phyloP scores from a whole-genome alignment of 2,888 invertebrate species.

The Acronicta psi region DNA sequence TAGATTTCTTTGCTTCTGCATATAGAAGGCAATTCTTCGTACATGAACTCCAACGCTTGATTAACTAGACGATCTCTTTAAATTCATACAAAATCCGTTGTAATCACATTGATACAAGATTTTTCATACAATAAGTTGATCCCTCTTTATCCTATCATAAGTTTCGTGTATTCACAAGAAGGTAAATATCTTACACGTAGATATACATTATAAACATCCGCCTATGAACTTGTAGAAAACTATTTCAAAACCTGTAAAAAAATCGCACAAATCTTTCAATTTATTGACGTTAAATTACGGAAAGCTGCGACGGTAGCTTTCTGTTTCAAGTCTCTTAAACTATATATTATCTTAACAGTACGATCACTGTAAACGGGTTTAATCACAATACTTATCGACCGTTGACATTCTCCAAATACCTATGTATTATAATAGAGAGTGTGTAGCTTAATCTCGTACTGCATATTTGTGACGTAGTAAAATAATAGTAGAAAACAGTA shows the following conservation, averaged over 20 bases:
- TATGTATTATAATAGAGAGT: slow-evolving; percentile 66
- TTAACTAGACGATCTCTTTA: slow-evolving; percentile 36
- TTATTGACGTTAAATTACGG: slow-evolving; percentile 58
- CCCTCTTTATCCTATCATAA: slow-evolving; percentile 83
- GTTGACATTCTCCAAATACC: slow-evolving; percentile 69
- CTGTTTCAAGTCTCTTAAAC: slow-evolving; percentile 61
- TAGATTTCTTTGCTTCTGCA: slow-evolving; percentile 72
- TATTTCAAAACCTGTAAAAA: slow-evolving; percentile 86
- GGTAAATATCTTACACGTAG: slow-evolving; percentile 63
- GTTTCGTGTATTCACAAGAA: slow-evolving; percentile 72
- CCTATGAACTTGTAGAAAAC: slow-evolving; percentile 71
- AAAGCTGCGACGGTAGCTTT: slow-evolving; percentile 73
- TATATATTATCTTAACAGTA: slow-evolving; percentile 66
- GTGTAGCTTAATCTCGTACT: slow-evolving; percentile 64
- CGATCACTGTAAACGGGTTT: slow-evolving; percentile 68
- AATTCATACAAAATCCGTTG: slow-evolving; percentile 53
- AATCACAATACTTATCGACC: slow-evolving; percentile 76
- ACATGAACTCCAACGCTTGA: slow-evolving; percentile 32
- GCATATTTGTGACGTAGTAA: slow-evolving; percentile 70
- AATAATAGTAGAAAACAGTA: slow-evolving; percentile 68
- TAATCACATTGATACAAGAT: slow-evolving; percentile 56
- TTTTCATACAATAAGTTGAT: slow-evolving; percentile 75
- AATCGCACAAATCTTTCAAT: slow-evolving; percentile 65
- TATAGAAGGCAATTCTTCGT: slow-evolving; percentile 28
- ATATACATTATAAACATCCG: slow-evolving; percentile 68